Base-by-base conservation (phyloP, 2,888 invertebrate species). In the Heliconius sara region DNA sequence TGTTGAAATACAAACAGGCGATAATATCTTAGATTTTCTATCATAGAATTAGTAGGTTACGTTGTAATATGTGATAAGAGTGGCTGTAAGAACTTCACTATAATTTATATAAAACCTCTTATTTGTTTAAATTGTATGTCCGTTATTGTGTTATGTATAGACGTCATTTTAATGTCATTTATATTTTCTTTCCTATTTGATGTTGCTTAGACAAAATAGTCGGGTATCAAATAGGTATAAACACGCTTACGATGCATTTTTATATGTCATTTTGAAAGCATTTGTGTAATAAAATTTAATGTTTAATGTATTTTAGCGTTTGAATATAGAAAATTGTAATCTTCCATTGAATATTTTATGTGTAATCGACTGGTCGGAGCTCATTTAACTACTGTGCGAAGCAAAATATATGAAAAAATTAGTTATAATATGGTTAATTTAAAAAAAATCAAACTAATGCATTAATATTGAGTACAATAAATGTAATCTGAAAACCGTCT, bases 21-120 rank as follows among this genome's bases (percentile, higher is more conserved):
- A 91, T 92, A 89, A 89, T 92, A 91, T 92, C 91, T 91, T 95
- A 95, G 95, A 95, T 95, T 95, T 95, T 95, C 93, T 95, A 95
- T 93, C 87, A 89, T 94, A 94, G 92, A 90, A 91, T 88, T 93
- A 91, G 91, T 91, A 90, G 89, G 84, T 93, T 90, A 92, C 85
- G 91, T 90, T 93, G 91, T 94, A 89, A 91, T 92, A 92, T 94
- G 95, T 95, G 95, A 95, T 95, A 95, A 94, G 94, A 92, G 94
- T 93, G 95, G 94, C 94, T 95, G 95, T 94, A 94, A 92, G 90
- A 90, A 88, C 88, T 88, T 90, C 87, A 88, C 86, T 90, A 89
- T 90, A 88, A 87, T 91, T 89, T 90, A 85, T 67, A 72, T 75
- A 63, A 74, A 66, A 70, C 77, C 70, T 76, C 76, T 78, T 34